Percentiles rank a stretch among this genome's conserved stretches.
These are phyloP conservation scores for Apaloderma vittatum DNA, from an alignment of 2,113 vertebrate species.

Conservation along the genomic window DNA sequence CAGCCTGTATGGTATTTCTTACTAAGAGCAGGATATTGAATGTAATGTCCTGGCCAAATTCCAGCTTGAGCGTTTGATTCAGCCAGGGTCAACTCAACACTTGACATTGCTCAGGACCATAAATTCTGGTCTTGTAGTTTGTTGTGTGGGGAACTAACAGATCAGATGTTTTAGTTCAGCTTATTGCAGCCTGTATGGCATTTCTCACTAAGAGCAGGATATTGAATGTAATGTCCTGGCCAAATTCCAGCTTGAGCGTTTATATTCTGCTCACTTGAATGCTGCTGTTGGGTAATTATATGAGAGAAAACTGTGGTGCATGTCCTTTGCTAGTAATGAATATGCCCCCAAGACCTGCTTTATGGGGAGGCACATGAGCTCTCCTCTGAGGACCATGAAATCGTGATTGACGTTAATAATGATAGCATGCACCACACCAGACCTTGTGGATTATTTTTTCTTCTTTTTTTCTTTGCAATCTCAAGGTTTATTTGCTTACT, in stretches of 20 bases:
- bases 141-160: neutral
- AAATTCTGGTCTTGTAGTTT: conserved; percentile 29
- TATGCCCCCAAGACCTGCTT: neutral
- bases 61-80: conserved; percentile 44
- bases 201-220: conserved; percentile 18
- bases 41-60: conserved; percentile 13
- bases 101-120: conserved; percentile 19
- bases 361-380: neutral
- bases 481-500: conserved; percentile 64
- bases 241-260: conserved; percentile 25
- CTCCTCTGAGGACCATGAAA: neutral
- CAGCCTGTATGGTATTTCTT: neutral
- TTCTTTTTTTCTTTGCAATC: neutral
- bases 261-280: conserved; percentile 32
- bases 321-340: conserved; percentile 6
- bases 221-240: conserved; percentile 37
- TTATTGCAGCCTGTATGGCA: neutral
- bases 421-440: neutral
- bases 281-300: neutral
- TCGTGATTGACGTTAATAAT: neutral
- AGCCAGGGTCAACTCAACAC: neutral
- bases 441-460: neutral
- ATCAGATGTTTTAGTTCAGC: conserved; percentile 10
- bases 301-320: neutral
- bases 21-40: conserved; percentile 19